Evolutionary conservation across 1,140 invertebrate genomes (phyloP).

Genomic region (Diploscapter pachys): DNA sequence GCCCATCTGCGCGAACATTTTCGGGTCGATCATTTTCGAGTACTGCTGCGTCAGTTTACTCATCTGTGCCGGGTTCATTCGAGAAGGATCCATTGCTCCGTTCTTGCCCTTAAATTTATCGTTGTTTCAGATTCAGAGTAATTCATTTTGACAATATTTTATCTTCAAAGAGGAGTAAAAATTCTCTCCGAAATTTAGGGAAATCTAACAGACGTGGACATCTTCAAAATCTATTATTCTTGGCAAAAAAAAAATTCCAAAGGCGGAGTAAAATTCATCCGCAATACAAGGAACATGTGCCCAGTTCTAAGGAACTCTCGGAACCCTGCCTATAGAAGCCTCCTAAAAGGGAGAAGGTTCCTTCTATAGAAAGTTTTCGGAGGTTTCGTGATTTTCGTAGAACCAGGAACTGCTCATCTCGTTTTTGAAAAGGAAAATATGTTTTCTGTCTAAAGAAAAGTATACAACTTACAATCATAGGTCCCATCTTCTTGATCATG

Average conservation of each 20-base stretch:
- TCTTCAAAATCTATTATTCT: constrained; percentile 13
- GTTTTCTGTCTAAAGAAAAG: neutral
- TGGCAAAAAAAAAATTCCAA: neutral
- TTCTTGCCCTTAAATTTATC: constrained; percentile 63
- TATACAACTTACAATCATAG: constrained; percentile 75
- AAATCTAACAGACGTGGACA: constrained; percentile 13
- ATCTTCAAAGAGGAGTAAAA: neutral
- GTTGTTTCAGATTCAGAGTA: neutral
- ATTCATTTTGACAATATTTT: neutral
- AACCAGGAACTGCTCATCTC: neutral
- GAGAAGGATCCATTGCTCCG: constrained; percentile 90
- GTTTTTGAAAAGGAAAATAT: constrained; percentile 13
- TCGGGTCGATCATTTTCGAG: constrained; percentile 99
- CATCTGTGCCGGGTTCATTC: constrained; percentile 97
- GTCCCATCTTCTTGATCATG: constrained; percentile 99
- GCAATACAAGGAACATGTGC: too few relatives aligned
- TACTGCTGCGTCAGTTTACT: constrained; percentile 98
- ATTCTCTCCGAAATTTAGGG: constrained; percentile 15
- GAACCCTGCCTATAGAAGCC: neutral
- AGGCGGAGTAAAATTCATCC: neutral
- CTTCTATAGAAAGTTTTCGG: neutral
- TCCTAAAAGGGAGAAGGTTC: neutral
- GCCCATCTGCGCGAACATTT: constrained; percentile 89
- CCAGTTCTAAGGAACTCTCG: too few relatives aligned
- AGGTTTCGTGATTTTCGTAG: neutral